phyloP scores from a whole-genome alignment of 2,888 invertebrate species.

The Oligia fasciuncula region DNA sequence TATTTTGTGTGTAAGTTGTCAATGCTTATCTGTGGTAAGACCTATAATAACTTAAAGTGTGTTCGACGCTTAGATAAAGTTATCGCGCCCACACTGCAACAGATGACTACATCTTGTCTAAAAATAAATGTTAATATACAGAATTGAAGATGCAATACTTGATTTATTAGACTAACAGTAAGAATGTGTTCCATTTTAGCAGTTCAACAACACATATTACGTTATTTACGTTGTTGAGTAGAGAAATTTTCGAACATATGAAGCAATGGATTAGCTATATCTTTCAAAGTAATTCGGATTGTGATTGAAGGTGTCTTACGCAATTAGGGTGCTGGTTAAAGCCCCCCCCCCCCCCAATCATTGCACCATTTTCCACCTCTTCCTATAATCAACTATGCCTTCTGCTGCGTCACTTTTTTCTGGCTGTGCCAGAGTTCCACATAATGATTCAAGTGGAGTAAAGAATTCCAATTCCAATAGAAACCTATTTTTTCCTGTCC shows the following conservation, averaged over 20 bases:
- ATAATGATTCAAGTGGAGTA: not conserved
- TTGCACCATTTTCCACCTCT: not conserved
- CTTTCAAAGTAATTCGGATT: no score
- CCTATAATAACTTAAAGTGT: conserved; percentile 16
- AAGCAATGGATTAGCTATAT: no score
- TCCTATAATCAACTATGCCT: not conserved
- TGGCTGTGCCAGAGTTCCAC: not conserved
- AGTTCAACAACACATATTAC: no score
- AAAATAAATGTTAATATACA: not conserved
- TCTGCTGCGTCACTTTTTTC: not conserved
- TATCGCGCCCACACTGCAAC: conserved; percentile 18
- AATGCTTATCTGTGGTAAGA: conserved; percentile 12
- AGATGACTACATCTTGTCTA: not conserved
- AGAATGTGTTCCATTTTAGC: no score
- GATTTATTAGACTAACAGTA: not conserved
- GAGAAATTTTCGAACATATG: no score
- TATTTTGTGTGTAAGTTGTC: conserved; percentile 10
- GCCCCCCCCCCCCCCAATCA: not conserved
- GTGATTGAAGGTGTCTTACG: no score
- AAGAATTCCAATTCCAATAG: not conserved
- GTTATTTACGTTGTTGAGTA: no score
- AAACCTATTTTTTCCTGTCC: not conserved
- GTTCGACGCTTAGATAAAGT: conserved; percentile 37
- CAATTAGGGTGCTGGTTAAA: no score
- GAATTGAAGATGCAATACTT: not conserved